Conservation (phyloP, 2,797 vertebrate species). For the Coluber constrictor region DNA sequence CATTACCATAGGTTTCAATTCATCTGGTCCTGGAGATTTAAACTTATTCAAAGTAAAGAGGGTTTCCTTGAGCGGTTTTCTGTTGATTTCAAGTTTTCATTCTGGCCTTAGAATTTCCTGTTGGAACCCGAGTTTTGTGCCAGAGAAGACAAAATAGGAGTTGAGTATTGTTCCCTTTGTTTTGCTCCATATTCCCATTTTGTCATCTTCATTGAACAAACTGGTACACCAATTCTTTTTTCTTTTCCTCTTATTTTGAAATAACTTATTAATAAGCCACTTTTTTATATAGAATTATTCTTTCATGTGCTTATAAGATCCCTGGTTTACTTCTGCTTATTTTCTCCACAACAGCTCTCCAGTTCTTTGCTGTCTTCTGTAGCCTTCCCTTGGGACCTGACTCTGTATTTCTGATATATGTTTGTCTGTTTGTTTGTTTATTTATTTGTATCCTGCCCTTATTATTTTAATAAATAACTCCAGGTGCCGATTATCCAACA, state of each 20-base stretch:
- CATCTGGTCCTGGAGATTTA: background rate
- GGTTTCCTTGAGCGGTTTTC: background rate
- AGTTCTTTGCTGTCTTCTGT: background rate
- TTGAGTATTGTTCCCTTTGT: background rate
- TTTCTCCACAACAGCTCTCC: background rate
- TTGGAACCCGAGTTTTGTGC: background rate
- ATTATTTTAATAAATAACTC: no score
- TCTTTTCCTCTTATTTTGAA: background rate
- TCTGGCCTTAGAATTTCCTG: background rate
- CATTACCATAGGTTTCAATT: background rate
- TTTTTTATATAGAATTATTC: background rate
- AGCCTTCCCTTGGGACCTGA: background rate
- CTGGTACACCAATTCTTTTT: background rate
- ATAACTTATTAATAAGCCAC: background rate
- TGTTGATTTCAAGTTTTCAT: background rate
- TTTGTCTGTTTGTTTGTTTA: background rate
- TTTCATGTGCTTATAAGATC: background rate
- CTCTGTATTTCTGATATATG: background rate
- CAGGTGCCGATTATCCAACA: no score
- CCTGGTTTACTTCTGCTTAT: background rate
- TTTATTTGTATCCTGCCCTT: no score
- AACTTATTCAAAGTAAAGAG: background rate
- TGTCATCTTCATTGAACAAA: background rate
- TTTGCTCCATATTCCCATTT: background rate
- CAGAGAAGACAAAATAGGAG: background rate